Conservation (phyloP, 2,888 invertebrate genomes). For the Rhingia campestris region DNA sequence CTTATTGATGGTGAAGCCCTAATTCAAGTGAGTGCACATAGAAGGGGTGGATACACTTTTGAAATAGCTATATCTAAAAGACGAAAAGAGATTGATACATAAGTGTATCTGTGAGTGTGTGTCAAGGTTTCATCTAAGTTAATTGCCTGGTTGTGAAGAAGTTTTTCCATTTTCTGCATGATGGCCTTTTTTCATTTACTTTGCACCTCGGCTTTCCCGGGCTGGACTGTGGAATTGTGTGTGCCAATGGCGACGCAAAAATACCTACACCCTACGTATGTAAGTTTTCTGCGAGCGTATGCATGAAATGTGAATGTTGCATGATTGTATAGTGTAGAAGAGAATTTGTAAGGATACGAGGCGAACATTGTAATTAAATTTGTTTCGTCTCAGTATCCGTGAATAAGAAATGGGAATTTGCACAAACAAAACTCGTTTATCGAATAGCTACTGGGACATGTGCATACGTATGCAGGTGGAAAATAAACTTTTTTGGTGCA, state of each 20-base stretch:
- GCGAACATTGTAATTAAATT: conserved; percentile 66
- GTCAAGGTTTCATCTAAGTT: conserved; percentile 64
- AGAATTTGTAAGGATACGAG: conserved; percentile 8
- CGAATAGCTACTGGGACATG: background rate
- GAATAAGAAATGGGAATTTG: conserved; percentile 20
- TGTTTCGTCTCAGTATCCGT: conserved; percentile 37
- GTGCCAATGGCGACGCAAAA: conserved; percentile 50
- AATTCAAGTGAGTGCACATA: background rate
- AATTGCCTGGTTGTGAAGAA: conserved; percentile 74
- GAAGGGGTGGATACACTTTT: conserved; percentile 15
- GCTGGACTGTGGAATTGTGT: conserved; percentile 31
- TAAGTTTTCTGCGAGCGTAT: background rate
- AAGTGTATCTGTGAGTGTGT: conserved; percentile 12
- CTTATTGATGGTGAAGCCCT: conserved; percentile 36
- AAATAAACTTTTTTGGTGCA: conserved; percentile 25
- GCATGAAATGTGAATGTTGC: conserved; percentile 4
- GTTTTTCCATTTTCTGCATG: conserved; percentile 80
- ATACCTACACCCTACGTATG: conserved; percentile 7
- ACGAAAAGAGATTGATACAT: background rate
- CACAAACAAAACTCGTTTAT: conserved; percentile 37
- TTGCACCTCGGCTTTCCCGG: conserved; percentile 28
- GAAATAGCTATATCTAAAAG: conserved; percentile 24
- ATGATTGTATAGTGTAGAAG: conserved; percentile 1
- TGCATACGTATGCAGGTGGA: conserved; percentile 6
- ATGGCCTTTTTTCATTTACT: conserved; percentile 76